Percentiles rank a stretch among this genome's conserved stretches.
These are phyloP conservation scores for Champsocephalus esox DNA, from an alignment of 2,797 vertebrate genomes.

Conservation along the genomic window DNA sequence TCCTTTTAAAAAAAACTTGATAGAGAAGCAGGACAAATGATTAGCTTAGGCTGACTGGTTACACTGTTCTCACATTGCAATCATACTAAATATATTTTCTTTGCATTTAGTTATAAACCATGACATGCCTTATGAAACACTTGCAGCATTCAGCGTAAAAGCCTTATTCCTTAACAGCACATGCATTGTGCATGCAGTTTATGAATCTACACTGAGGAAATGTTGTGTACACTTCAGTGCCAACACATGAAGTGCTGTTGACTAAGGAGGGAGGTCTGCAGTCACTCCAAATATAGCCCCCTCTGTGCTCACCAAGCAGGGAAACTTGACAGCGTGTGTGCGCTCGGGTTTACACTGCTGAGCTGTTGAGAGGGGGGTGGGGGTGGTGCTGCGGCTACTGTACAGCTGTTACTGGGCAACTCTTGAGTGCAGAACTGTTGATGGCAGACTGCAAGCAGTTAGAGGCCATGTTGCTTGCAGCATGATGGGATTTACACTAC, in stretches of 20 bases:
- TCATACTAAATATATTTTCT: background rate
- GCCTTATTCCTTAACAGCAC: constrained; percentile 2
- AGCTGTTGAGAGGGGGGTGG: constrained; percentile 18
- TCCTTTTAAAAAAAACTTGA: background rate
- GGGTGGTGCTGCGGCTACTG: background rate
- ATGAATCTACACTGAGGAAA: constrained; percentile 1
- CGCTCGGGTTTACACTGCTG: constrained; percentile 44
- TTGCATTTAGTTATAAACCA: background rate
- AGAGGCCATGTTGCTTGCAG: constrained; percentile 3
- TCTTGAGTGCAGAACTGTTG: constrained; percentile 11
- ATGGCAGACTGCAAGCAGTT: background rate
- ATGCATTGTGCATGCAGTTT: background rate
- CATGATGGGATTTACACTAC: background rate
- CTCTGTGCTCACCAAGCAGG: constrained; percentile 28
- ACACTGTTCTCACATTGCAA: background rate
- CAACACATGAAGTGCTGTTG: constrained; percentile 27
- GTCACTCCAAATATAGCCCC: constrained; percentile 39
- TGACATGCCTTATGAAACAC: constrained; percentile 17
- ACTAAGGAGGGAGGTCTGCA: constrained; percentile 32
- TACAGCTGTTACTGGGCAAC: constrained; percentile 38
- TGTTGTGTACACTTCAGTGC: constrained; percentile 17
- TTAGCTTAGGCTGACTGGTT: background rate
- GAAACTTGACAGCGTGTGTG: constrained; percentile 30
- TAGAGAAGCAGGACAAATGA: background rate
- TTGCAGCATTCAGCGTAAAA: constrained; percentile 1